These are phyloP conservation scores for Carterocephalus palaemon DNA, from an alignment of 2,888 invertebrate genomes.

Conservation along the genomic window DNA sequence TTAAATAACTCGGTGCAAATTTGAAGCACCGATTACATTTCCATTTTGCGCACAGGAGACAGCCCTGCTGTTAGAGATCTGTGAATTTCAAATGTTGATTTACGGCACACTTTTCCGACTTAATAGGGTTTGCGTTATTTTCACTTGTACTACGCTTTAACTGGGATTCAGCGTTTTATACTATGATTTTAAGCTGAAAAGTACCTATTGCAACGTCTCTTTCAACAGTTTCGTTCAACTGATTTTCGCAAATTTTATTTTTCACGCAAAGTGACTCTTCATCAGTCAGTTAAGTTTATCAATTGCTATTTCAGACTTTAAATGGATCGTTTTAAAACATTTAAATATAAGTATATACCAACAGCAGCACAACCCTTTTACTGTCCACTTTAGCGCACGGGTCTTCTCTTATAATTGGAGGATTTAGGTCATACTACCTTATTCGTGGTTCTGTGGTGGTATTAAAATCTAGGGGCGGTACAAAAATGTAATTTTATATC, in stretches of 20 bases:
- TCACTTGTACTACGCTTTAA: constrained; percentile 24
- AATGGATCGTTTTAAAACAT: not conserved
- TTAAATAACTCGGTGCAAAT: not conserved
- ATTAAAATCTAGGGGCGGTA: too few relatives aligned
- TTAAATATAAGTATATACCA: too few relatives aligned
- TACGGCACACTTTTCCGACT: constrained; percentile 21
- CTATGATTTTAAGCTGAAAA: constrained; percentile 12
- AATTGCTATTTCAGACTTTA: not conserved
- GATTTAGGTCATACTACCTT: too few relatives aligned
- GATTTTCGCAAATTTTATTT: constrained; percentile 10
- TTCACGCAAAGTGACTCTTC: not conserved
- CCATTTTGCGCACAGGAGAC: not conserved
- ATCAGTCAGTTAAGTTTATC: constrained; percentile 3
- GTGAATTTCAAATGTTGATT: constrained; percentile 26
- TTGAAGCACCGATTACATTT: constrained; percentile 8
- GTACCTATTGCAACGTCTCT: constrained; percentile 8
- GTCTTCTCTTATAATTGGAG: too few relatives aligned
- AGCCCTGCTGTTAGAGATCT: constrained; percentile 17
- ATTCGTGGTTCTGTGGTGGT: too few relatives aligned
- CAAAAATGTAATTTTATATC: too few relatives aligned
- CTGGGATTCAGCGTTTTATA: constrained; percentile 12
- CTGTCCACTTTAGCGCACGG: too few relatives aligned
- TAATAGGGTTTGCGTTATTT: constrained; percentile 22
- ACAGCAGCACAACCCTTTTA: too few relatives aligned
- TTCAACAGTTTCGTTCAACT: constrained; percentile 10